These are phyloP conservation scores for Climacteris rufus DNA, from an alignment of 2,113 vertebrate genomes.

Conservation along the genomic window DNA sequence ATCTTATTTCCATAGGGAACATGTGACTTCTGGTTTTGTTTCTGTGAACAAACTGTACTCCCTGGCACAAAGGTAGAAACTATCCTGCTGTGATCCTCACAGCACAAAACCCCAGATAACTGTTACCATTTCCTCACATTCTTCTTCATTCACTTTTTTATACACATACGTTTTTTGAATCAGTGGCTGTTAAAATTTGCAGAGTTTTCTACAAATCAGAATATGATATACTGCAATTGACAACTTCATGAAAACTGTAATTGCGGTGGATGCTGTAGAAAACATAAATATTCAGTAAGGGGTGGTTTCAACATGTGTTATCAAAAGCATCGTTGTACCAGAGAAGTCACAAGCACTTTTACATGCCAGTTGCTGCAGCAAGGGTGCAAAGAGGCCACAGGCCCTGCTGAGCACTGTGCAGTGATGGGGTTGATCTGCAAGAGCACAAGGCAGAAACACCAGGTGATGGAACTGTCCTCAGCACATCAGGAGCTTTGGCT, in stretches of 20 bases:
- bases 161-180: background rate
- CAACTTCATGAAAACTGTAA: background rate
- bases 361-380: background rate
- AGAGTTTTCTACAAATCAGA: background rate
- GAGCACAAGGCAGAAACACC: background rate
- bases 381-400: background rate
- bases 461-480: background rate
- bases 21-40: background rate
- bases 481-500: background rate
- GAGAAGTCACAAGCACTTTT: background rate
- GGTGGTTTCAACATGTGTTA: background rate
- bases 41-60: background rate
- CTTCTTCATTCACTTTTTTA: background rate
- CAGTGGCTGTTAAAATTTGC: background rate
- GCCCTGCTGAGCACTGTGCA: background rate
- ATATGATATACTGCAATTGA: background rate
- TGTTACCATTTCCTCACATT: background rate
- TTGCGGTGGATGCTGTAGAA: background rate
- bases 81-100: background rate
- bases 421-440: background rate
- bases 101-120: background rate
- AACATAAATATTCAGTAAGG: background rate
- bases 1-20: background rate
- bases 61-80: background rate
- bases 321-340: background rate